These are phyloP conservation scores for Bergia sp. DNA, from an alignment of 92 coral and sea anemone genomes.

Conservation along the genomic window DNA sequence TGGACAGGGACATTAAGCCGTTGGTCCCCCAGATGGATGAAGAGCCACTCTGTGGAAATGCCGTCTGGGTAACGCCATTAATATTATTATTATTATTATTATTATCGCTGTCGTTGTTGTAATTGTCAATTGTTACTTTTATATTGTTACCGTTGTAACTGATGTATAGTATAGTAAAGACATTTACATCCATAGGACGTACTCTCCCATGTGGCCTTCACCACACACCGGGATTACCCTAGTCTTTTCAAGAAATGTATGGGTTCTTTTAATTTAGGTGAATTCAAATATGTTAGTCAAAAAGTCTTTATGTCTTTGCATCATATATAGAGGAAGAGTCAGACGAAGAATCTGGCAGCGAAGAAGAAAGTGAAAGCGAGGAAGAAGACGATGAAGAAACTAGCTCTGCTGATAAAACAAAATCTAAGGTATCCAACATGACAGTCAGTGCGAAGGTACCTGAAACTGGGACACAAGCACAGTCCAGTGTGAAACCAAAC, in stretches of 20 bases:
- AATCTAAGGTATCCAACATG: background rate
- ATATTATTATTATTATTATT: too few species aligned
- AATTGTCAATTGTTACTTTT: background rate
- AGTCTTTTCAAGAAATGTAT: too few species aligned
- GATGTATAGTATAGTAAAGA: too few species aligned
- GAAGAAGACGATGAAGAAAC: conserved; percentile 8
- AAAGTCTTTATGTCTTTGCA: background rate
- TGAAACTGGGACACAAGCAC: background rate
- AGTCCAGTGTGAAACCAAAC: background rate
- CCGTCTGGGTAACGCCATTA: too few species aligned
- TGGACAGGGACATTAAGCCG: too few species aligned
- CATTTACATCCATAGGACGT: too few species aligned
- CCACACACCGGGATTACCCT: too few species aligned
- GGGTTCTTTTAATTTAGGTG: too few species aligned
- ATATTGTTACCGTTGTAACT: background rate
- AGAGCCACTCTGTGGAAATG: too few species aligned
- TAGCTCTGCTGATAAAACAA: background rate
- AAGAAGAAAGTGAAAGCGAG: conserved; percentile 15
- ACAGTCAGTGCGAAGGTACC: conserved; percentile 29
- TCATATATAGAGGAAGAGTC: conserved; percentile 28
- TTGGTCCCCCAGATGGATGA: too few species aligned
- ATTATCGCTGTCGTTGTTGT: background rate
- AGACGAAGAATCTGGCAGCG: conserved; percentile 39
- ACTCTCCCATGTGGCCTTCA: too few species aligned
- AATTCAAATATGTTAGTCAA: too few species aligned